Conservation (phyloP, 2,888 invertebrate genomes). For the Eurytoma californica region DNA sequence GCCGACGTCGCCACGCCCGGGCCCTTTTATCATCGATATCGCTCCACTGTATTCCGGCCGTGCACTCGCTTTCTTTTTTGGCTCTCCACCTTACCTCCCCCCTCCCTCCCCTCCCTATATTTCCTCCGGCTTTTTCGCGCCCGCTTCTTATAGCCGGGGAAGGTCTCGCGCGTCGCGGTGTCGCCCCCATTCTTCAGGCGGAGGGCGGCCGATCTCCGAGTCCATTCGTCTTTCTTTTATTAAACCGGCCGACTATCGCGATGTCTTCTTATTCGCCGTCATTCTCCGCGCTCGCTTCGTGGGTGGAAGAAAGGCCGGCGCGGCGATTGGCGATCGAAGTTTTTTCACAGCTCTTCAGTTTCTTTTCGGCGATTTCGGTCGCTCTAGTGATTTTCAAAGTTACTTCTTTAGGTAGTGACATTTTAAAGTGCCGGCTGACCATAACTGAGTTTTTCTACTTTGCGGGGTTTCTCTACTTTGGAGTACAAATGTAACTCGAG, state of each 20-base stretch:
- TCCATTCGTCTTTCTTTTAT: constrained; percentile 53
- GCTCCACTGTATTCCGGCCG: constrained; percentile 35
- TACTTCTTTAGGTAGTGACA: too few relatives aligned
- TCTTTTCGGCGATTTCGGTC: too few relatives aligned
- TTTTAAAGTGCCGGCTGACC: too few relatives aligned
- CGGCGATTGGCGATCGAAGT: too few relatives aligned
- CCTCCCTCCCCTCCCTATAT: constrained; percentile 34
- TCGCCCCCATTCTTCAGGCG: constrained; percentile 24
- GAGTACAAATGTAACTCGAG: too few relatives aligned
- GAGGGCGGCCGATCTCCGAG: constrained; percentile 11
- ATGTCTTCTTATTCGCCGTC: neutral
- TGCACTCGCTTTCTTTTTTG: constrained; percentile 47
- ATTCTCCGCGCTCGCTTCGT: too few relatives aligned
- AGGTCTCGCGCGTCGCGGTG: neutral
- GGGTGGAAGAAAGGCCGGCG: too few relatives aligned
- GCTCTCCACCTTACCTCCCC: neutral
- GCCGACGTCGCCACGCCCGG: constrained; percentile 54
- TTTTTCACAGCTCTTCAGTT: too few relatives aligned
- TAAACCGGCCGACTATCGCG: constrained; percentile 26
- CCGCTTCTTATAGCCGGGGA: neutral
- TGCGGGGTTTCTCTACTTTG: too few relatives aligned
- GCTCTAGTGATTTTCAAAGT: too few relatives aligned
- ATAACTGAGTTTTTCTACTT: too few relatives aligned
- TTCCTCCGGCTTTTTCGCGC: constrained; percentile 18
- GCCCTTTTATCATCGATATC: constrained; percentile 42